Conservation (phyloP, 2,113 vertebrate species). For the Ginglymostoma cirratum region DNA sequence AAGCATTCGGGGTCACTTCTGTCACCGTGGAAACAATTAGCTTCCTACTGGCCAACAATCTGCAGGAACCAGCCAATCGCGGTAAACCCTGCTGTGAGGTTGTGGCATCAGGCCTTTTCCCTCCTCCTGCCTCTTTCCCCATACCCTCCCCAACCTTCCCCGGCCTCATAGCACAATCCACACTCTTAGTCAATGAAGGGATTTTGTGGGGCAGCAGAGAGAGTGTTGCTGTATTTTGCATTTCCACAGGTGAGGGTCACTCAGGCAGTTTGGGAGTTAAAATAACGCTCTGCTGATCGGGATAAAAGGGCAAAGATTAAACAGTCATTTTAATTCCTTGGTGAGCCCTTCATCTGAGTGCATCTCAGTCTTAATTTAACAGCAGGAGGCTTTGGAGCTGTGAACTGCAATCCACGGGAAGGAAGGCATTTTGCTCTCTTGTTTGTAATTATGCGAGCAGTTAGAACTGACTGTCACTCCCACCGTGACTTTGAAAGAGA, state of each 20-base stretch:
- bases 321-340: neutral
- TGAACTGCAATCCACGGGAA: neutral
- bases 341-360: neutral
- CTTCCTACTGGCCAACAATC: neutral
- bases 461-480: neutral
- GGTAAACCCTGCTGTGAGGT: slow-evolving; percentile 6
- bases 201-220: neutral
- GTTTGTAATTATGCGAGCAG: slow-evolving; percentile 1
- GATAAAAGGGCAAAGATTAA: slow-evolving; percentile 24
- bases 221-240: neutral
- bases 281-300: neutral
- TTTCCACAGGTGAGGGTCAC: neutral
- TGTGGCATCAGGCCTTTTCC: neutral
- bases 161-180: neutral
- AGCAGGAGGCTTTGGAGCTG: neutral
- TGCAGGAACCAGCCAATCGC: slow-evolving; percentile 9
- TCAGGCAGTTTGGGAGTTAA: neutral
- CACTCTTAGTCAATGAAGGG: neutral
- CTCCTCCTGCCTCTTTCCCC: too few species aligned
- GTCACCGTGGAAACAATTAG: slow-evolving; percentile 35
- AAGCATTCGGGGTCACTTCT: slow-evolving; percentile 28
- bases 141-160: neutral
- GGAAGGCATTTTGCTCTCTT: neutral
- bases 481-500: neutral
- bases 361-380: neutral